Conservation (phyloP, 2,113 vertebrate genomes). For the Hiodon tergisus region DNA sequence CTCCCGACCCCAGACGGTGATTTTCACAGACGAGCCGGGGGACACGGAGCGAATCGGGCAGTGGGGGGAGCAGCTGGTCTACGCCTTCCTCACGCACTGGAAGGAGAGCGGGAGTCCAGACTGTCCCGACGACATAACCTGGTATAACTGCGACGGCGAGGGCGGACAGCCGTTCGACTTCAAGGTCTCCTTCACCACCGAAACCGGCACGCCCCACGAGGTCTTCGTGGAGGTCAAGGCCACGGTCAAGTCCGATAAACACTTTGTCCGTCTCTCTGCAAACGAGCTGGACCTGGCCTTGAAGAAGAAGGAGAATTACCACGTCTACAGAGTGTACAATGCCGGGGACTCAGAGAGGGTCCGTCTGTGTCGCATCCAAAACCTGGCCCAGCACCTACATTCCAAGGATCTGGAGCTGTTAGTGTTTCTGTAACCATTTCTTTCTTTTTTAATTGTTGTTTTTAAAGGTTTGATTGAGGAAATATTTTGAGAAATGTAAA, state of each 20-base stretch:
- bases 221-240: slow-evolving; percentile 69
- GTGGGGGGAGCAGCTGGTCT: slow-evolving; percentile 67
- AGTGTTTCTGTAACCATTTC: slow-evolving; percentile 52
- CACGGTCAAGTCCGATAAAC: slow-evolving; percentile 55
- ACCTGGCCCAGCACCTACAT: slow-evolving; percentile 68
- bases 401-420: slow-evolving; percentile 61
- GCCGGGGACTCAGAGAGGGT: slow-evolving; percentile 56
- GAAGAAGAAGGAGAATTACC: slow-evolving; percentile 57
- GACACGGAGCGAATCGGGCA: slow-evolving; percentile 51
- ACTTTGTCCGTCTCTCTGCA: slow-evolving; percentile 61
- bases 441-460: slow-evolving; percentile 3
- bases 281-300: slow-evolving; percentile 68
- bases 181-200: slow-evolving; percentile 45
- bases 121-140: slow-evolving; percentile 48
- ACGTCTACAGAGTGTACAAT: slow-evolving; percentile 64
- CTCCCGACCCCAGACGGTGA: slow-evolving; percentile 45
- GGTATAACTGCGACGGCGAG: slow-evolving; percentile 62
- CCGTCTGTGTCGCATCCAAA: slow-evolving; percentile 61
- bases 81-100: slow-evolving; percentile 65
- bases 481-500: background rate
- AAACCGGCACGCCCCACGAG: background rate
- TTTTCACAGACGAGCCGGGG: slow-evolving; percentile 38
- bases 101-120: slow-evolving; percentile 36
- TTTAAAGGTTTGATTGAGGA: background rate
- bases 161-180: slow-evolving; percentile 68